Evolutionary conservation across 2,797 vertebrate species (phyloP), one percentile per base, ranked within the genome.

Genomic region (Tadarida brasiliensis): DNA sequence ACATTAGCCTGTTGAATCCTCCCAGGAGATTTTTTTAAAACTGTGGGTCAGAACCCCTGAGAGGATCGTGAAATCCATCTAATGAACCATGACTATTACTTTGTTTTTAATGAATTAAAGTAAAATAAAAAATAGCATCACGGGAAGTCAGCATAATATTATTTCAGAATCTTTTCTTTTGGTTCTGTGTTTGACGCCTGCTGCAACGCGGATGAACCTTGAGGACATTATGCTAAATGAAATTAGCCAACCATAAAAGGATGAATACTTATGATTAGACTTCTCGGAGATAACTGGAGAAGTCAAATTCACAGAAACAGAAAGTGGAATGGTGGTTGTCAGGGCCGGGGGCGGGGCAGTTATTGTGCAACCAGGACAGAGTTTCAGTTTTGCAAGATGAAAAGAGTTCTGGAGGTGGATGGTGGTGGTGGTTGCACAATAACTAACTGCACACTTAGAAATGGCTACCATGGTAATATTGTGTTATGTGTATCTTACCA

Each of bases 241-340:
- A 63, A 63, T 16, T 33, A 47, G 44, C 1, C 68, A 44, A 20
- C 35, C 14, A 49, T 7, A 22, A 33, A 44, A 73, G 15, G 51
- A 74, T n/a, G 33, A 59, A 19, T 8, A 12, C 39, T 30, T 33
- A 26, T n/a, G 51, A 54, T 49, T 16, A 22, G 51, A 20, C 22
- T 74, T 54, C 30, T 0, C 0, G 0, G 28, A 68, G 33, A 7
- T 10, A 1, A 51, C 1, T 24, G 33, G 74, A 44, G 49, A 17
- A 8, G 12, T 30, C 26, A 10, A 4, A 20, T 44, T 76, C 35
- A 19, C 0, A 11, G 80, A 85, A 65, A 90, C 17, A 35, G 73
- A 63, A 86, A 56, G 24, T 22, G 19, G 74, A 26, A 9, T 4
- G 8, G 14, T 15, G 70, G 44, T 24, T 73, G 70, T 26, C 70